Evolutionary conservation across 2,797 vertebrate species (phyloP).

Genomic region (Xenentodon cancila): DNA sequence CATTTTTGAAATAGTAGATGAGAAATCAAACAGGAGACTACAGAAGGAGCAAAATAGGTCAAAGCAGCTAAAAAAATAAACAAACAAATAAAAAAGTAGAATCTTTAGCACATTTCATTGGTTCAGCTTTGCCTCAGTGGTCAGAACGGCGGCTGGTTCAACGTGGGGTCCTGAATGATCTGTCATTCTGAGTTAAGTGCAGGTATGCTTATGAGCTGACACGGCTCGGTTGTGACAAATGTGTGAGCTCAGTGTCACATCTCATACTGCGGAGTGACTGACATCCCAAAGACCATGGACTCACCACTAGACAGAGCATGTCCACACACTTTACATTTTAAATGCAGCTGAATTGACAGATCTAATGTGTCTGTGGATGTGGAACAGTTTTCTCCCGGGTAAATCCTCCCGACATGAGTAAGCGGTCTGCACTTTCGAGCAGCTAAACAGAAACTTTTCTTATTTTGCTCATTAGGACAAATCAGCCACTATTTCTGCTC

Average conservation of each 20-base stretch:
- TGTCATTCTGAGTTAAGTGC: constrained; percentile 60
- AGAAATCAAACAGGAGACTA: not conserved
- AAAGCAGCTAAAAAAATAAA: not conserved
- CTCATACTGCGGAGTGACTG: constrained; percentile 55
- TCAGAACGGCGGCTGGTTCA: constrained; percentile 17
- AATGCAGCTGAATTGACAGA: constrained; percentile 42
- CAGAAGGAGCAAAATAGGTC: not conserved
- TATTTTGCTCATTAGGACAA: constrained; percentile 17
- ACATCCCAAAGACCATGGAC: constrained; percentile 45
- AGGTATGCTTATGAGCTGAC: constrained; percentile 58
- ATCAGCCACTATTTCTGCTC: not conserved
- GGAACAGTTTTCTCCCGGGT: constrained; percentile 21
- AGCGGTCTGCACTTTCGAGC: too few relatives aligned
- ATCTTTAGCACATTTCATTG: constrained; percentile 6
- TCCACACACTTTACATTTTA: constrained; percentile 55
- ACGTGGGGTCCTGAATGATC: constrained; percentile 30
- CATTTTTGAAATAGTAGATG: not conserved
- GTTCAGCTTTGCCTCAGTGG: constrained; percentile 23
- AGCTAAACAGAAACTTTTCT: not conserved
- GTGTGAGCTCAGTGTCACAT: constrained; percentile 67
- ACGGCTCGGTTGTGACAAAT: constrained; percentile 65
- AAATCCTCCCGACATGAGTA: constrained; percentile 10
- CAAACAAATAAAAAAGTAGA: constrained; percentile 7
- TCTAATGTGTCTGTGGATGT: constrained; percentile 10
- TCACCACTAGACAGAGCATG: constrained; percentile 52